Conservation (phyloP, 2,888 invertebrate species). For the Hipparchia sbordonii region DNA sequence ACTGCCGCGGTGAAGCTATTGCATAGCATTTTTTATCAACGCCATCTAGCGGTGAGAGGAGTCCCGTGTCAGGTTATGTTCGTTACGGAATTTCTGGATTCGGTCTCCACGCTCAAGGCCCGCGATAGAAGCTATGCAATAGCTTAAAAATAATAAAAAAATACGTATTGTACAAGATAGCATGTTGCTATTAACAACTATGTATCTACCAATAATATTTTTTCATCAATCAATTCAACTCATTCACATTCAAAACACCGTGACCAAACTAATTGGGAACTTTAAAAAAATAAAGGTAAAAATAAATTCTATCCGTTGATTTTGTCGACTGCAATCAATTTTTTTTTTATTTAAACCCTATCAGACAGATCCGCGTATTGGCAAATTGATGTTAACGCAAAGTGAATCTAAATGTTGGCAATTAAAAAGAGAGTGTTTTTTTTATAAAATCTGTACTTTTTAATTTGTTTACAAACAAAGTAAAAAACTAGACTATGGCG, state of each 20-base stretch:
- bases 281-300: slow-evolving; percentile 17
- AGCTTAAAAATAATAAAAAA: too few relatives aligned
- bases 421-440: not conserved
- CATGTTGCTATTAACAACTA: too few relatives aligned
- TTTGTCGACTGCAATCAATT: slow-evolving; percentile 20
- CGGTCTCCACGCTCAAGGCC: too few relatives aligned
- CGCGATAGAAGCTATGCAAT: too few relatives aligned
- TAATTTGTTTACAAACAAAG: not conserved
- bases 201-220: not conserved
- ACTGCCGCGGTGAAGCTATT: too few relatives aligned
- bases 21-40: too few relatives aligned
- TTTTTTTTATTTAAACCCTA: slow-evolving; percentile 5
- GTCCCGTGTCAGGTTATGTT: too few relatives aligned
- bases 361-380: slow-evolving; percentile 10
- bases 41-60: too few relatives aligned
- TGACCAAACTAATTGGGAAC: slow-evolving; percentile 33
- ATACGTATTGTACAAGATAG: too few relatives aligned
- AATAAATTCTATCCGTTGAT: slow-evolving; percentile 6
- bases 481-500: too few relatives aligned
- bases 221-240: slow-evolving; percentile 1
- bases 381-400: slow-evolving; percentile 1
- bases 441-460: not conserved
- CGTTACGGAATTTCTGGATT: too few relatives aligned
- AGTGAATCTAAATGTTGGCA: slow-evolving; percentile 12
- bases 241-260: slow-evolving; percentile 34